A percentile compares a stretch with the other conserved stretches of the same genome.
phyloP scores from a whole-genome alignment of 2,797 vertebrate species.

The Sarcophilus harrisii region DNA sequence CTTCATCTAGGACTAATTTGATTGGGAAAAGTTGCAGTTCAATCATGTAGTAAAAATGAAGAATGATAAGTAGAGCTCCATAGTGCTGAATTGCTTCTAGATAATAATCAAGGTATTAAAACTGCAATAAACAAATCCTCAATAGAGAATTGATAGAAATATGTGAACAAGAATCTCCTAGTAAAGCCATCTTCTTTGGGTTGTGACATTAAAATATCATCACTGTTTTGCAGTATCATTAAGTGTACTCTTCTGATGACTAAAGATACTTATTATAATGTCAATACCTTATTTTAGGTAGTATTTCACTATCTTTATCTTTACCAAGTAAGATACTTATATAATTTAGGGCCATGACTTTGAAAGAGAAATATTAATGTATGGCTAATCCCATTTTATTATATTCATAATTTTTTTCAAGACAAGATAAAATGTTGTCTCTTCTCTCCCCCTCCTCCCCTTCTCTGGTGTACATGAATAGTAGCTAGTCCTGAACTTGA shows the following conservation, averaged over 20 bases:
- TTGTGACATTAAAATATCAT: not conserved
- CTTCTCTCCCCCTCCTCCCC: too few species aligned
- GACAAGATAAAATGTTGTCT: not conserved
- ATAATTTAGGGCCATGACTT: not conserved
- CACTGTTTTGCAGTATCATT: not conserved
- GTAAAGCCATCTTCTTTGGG: not conserved
- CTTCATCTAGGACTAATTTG: not conserved
- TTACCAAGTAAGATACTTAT: not conserved
- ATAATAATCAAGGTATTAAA: not conserved
- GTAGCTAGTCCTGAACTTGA: conserved; percentile 38
- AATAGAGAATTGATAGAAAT: not conserved
- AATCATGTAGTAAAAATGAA: not conserved
- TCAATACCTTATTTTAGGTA: not conserved
- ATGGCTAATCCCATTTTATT: not conserved
- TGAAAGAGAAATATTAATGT: not conserved
- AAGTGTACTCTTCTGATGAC: too few species aligned
- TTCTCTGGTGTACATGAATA: not conserved
- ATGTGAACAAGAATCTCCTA: not conserved
- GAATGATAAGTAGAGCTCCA: not conserved
- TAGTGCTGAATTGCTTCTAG: too few species aligned
- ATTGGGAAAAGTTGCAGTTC: not conserved
- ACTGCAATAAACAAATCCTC: not conserved
- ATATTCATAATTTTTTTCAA: not conserved
- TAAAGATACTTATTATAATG: not conserved
- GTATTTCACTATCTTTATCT: not conserved